A percentile compares a stretch with the other conserved stretches of the same genome.
phyloP scores from a whole-genome alignment of 2,113 vertebrate genomes.

The Mormyrus lacerda region DNA sequence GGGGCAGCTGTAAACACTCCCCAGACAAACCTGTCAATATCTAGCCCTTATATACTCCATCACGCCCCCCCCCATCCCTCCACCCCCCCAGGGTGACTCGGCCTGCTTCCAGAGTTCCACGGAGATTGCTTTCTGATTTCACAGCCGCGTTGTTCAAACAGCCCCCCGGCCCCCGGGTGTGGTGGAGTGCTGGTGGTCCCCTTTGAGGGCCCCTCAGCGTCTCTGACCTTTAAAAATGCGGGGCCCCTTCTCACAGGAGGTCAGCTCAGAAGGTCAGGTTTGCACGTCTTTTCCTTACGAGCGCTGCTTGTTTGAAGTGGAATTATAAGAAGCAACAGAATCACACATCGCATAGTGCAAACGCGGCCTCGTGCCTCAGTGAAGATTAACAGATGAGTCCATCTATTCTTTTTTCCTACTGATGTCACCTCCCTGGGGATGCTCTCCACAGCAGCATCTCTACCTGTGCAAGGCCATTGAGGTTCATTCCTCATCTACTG shows the following conservation, averaged over 20 bases:
- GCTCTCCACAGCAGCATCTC: neutral
- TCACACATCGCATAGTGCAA: neutral
- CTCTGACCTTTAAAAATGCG: conserved; percentile 10
- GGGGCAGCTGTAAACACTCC: conserved; percentile 16
- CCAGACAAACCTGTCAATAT: conserved; percentile 21
- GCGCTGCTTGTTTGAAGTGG: conserved; percentile 13
- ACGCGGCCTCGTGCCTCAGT: too few species aligned
- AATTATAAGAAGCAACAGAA: conserved; percentile 11
- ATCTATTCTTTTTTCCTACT: neutral
- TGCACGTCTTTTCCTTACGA: conserved; percentile 7
- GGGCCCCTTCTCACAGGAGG: neutral
- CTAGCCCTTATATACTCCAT: conserved; percentile 6
- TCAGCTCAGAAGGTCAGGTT: conserved; percentile 26
- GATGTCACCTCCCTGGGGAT: neutral
- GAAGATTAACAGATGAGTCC: neutral
- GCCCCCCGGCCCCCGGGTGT: conserved; percentile 27
- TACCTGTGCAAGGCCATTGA: neutral
- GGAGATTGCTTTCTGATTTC: conserved; percentile 47
- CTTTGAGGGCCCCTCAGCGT: neutral
- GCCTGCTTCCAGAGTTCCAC: conserved; percentile 31
- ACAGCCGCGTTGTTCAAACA: conserved; percentile 41
- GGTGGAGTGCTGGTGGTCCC: conserved; percentile 26
- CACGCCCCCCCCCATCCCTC: neutral
- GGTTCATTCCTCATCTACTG: neutral
- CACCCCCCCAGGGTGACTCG: conserved; percentile 32